Evolutionary conservation across 2,888 invertebrate genomes (phyloP).

Genomic region (Neoaliturus tenellus): DNA sequence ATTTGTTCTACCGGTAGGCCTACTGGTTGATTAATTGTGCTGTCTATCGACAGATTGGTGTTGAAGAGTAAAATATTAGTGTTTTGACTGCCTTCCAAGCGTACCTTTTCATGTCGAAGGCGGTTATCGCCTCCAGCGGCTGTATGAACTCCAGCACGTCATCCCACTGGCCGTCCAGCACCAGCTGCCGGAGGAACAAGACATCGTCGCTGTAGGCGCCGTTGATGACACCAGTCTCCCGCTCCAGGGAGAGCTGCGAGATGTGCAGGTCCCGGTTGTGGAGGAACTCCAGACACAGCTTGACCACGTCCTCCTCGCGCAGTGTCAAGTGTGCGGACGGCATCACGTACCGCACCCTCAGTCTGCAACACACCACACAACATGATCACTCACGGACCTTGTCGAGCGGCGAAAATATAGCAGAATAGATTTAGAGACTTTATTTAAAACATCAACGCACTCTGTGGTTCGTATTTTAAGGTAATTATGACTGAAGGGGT

Average conservation of each 20-base stretch:
- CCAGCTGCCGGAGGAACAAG: conserved; percentile 94
- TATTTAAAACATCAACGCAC: too few relatives aligned
- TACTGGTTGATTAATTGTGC: too few relatives aligned
- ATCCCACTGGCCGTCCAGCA: conserved; percentile 99
- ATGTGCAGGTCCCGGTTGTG: conserved; percentile 95
- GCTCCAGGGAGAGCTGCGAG: conserved; percentile 91
- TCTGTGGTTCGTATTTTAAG: too few relatives aligned
- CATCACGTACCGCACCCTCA: conserved; percentile 76
- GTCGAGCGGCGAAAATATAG: too few relatives aligned
- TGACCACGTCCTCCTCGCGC: conserved; percentile 93
- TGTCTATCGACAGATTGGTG: too few relatives aligned
- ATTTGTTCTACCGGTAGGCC: too few relatives aligned
- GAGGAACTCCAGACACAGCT: conserved; percentile 89
- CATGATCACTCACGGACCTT: too few relatives aligned
- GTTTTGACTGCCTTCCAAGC: background rate
- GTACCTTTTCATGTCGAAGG: conserved; percentile 85
- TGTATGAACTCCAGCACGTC: conserved; percentile 97
- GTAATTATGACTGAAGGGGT: too few relatives aligned
- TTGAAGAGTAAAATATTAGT: too few relatives aligned
- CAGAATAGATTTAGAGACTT: too few relatives aligned
- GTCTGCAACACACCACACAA: conserved; percentile 63
- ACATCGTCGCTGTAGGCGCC: conserved; percentile 96
- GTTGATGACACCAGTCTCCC: conserved; percentile 97
- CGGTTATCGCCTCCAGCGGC: conserved; percentile 88
- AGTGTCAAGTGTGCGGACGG: conserved; percentile 90